Evolutionary conservation across 1,140 invertebrate genomes (phyloP).

Genomic region (Drosophila arizonae): DNA sequence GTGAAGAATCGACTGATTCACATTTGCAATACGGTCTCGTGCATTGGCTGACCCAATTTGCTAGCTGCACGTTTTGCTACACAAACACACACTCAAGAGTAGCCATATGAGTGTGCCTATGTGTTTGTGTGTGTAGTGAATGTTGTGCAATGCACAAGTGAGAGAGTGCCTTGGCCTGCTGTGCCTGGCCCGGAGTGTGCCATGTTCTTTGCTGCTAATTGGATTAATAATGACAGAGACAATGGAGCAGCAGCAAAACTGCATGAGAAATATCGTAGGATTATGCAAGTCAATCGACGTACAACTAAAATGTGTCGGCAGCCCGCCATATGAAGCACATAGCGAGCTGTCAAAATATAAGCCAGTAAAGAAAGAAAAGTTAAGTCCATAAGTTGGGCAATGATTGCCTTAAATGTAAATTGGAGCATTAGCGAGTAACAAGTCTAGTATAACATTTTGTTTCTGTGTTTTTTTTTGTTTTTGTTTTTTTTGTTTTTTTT

Average conservation of each 20-base stretch:
- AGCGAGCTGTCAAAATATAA: slow-evolving; percentile 41
- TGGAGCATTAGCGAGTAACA: slow-evolving; percentile 5
- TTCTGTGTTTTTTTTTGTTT: not conserved
- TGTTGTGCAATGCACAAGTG: slow-evolving; percentile 46
- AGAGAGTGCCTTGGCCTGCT: slow-evolving; percentile 23
- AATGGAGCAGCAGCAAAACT: slow-evolving; percentile 53
- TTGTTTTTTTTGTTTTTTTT: not conserved
- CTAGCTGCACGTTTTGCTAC: slow-evolving; percentile 33
- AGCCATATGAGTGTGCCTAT: not conserved
- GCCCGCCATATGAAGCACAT: slow-evolving; percentile 11
- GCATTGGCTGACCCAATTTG: slow-evolving; percentile 42
- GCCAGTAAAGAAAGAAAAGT: slow-evolving; percentile 9
- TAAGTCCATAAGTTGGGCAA: slow-evolving; percentile 10
- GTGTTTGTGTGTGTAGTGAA: not conserved
- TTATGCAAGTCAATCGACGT: slow-evolving; percentile 60
- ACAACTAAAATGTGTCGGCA: slow-evolving; percentile 20
- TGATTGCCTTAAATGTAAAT: slow-evolving; percentile 1
- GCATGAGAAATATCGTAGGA: slow-evolving; percentile 57
- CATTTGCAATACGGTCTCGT: slow-evolving; percentile 31
- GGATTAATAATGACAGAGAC: slow-evolving; percentile 77
- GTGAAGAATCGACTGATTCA: slow-evolving; percentile 18
- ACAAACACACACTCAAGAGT: not conserved
- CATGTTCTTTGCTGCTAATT: slow-evolving; percentile 69
- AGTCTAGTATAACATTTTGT: not conserved
- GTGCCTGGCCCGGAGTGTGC: slow-evolving; percentile 29